Evolutionary conservation across 2,113 vertebrate genomes (phyloP).

Genomic region (Megaceryle maxima): DNA sequence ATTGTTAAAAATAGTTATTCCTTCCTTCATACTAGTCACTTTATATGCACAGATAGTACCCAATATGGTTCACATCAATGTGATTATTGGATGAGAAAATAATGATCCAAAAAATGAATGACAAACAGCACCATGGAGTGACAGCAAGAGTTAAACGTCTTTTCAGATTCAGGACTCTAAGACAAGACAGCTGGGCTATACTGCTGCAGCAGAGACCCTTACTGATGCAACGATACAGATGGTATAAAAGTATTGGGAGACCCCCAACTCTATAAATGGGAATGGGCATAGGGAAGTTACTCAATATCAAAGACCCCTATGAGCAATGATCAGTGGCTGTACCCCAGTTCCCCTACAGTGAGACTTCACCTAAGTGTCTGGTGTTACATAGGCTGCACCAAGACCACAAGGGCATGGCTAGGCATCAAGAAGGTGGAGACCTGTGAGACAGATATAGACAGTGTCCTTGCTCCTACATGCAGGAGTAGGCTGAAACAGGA

Average conservation of each 20-base stretch:
- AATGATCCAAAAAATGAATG: background rate
- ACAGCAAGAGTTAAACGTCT: background rate
- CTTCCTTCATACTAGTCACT: background rate
- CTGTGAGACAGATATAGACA: background rate
- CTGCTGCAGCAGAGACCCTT: background rate
- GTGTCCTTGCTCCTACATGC: background rate
- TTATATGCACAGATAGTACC: background rate
- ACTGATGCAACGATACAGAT: background rate
- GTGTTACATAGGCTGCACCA: background rate
- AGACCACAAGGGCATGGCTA: background rate
- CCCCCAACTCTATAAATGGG: background rate
- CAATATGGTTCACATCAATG: background rate
- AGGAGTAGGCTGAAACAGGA: background rate
- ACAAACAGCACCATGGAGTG: background rate
- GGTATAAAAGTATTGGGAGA: background rate
- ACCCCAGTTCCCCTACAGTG: background rate
- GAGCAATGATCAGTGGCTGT: background rate
- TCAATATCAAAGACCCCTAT: background rate
- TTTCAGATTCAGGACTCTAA: background rate
- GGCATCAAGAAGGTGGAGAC: background rate
- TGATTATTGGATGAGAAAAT: background rate
- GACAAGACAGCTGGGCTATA: background rate
- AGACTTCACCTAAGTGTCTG: background rate
- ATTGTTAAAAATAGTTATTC: background rate
- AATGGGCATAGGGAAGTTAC: background rate